A percentile compares a stretch with the other conserved stretches of the same genome.
Conservation (phyloP, 2,797 vertebrate species). For the Gymnopithys bicolor region DNA sequence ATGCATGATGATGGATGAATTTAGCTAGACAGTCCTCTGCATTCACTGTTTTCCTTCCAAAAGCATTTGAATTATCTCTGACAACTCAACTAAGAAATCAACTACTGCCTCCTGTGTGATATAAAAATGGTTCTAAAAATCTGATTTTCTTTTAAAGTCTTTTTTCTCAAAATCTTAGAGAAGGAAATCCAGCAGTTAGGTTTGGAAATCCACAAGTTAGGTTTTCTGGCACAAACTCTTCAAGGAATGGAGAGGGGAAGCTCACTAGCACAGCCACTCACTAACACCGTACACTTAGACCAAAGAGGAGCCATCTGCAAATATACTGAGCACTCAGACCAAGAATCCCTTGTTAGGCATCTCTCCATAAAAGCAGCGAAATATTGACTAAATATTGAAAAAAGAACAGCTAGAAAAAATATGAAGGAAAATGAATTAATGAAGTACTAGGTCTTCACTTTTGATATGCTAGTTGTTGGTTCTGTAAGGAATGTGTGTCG, state of each 20-base stretch:
- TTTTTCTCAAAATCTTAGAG: background rate
- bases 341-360: background rate
- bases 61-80: background rate
- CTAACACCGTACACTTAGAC: background rate
- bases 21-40: background rate
- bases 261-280: background rate
- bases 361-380: background rate
- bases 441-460: slow-evolving; percentile 28
- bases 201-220: background rate
- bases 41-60: background rate
- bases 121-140: background rate
- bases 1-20: background rate
- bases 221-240: background rate
- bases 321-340: background rate
- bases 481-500: slow-evolving; percentile 41
- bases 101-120: background rate
- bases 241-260: background rate
- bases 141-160: background rate
- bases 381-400: background rate
- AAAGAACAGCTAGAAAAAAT: background rate
- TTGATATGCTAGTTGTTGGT: background rate
- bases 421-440: slow-evolving; percentile 17
- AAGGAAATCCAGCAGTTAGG: background rate
- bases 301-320: background rate
- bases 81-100: background rate